Conservation (phyloP, 2,797 vertebrate species). For the Thripadectes ignobilis region DNA sequence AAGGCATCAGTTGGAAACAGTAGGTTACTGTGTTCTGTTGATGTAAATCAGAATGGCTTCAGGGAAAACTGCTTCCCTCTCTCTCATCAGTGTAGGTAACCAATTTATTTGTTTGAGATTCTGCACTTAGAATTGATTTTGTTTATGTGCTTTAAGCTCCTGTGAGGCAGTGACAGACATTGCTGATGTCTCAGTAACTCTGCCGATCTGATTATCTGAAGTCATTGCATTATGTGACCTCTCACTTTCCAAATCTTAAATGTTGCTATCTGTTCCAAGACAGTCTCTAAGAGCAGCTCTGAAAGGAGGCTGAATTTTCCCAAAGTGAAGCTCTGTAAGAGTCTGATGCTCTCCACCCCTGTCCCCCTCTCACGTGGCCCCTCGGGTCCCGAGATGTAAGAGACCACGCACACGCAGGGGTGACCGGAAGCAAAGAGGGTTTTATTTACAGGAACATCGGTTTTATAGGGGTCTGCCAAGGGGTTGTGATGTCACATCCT, state of each 20-base stretch:
- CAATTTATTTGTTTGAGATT: constrained; percentile 25
- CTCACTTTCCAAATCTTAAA: not conserved
- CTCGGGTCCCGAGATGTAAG: too few species aligned
- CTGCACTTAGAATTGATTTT: constrained; percentile 38
- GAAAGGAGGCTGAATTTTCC: not conserved
- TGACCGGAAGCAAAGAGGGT: too few species aligned
- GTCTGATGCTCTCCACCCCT: too few species aligned
- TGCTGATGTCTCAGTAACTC: constrained; percentile 8
- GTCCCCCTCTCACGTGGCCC: too few species aligned
- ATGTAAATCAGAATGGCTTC: not conserved
- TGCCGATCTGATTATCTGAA: constrained; percentile 7
- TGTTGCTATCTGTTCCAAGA: not conserved
- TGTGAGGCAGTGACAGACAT: constrained; percentile 31
- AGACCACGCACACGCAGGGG: too few species aligned
- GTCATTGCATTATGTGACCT: not conserved
- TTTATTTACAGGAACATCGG: too few species aligned
- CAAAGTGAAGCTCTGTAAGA: not conserved
- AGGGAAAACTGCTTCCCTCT: not conserved
- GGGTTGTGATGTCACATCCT: too few species aligned
- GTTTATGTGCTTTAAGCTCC: constrained; percentile 33
- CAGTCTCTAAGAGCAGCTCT: not conserved
- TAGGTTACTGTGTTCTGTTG: not conserved
- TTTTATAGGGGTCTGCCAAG: too few species aligned
- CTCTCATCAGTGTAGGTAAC: constrained; percentile 2
- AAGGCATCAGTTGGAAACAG: not conserved